These are phyloP conservation scores for Danio rerio DNA, from an alignment of 2,113 vertebrate genomes.

Conservation along the genomic window GRCz12tu NC_133178.1:32953501-32954000, in stretches of 20 bases:
- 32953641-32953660: no score
- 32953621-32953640: neutral
- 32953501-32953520: no score
- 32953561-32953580: no score
- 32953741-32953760: conserved; percentile 29
- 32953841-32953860: neutral
- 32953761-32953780: conserved; percentile 43
- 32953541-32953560: no score
- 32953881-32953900: conserved; percentile 12
- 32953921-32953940: conserved; percentile 22
- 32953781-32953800: neutral
- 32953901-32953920: conserved; percentile 16
- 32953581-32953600: neutral
- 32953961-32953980: neutral
- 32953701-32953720: no score
- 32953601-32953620: conserved; percentile 41
- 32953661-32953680: no score
- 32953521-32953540: neutral
- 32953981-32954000: neutral
- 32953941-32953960: conserved; percentile 20
- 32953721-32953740: no score
- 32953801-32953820: conserved; percentile 27
- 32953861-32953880: conserved; percentile 18
- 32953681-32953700: no score
- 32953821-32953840: conserved; percentile 40